Conservation (phyloP, 2,113 vertebrate genomes). For the Podocnemis expansa region DNA sequence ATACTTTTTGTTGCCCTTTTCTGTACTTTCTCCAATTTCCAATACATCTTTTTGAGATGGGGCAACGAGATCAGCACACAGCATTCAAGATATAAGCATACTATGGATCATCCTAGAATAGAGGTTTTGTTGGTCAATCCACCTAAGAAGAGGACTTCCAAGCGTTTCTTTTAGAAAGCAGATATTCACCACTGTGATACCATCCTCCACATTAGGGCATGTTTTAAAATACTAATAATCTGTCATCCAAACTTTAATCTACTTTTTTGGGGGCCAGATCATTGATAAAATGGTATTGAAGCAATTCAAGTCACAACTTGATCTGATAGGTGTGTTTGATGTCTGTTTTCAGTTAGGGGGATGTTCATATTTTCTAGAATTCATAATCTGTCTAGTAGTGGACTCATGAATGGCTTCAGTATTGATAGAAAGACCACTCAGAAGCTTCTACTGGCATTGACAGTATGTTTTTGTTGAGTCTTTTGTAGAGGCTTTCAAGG, state of each 20-base stretch:
- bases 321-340: not conserved
- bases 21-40: too few species aligned
- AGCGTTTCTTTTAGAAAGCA: not conserved
- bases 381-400: not conserved
- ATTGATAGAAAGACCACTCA: not conserved
- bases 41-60: too few species aligned
- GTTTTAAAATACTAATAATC: not conserved
- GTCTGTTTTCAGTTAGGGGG: not conserved
- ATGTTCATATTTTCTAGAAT: fast-evolving
- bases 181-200: constrained; percentile 7
- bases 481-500: not conserved
- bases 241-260: constrained; percentile 4
- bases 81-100: too few species aligned
- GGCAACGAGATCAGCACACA: too few species aligned
- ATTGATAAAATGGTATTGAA: not conserved
- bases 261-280: not conserved
- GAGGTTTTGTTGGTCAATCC: not conserved
- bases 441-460: not conserved
- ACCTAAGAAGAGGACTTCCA: not conserved
- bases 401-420: not conserved
- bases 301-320: fast-evolving
- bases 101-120: not conserved
- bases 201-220: constrained; percentile 11
- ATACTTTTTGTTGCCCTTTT: too few species aligned
- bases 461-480: not conserved